These are phyloP conservation scores for Drepana arcuata DNA, from an alignment of 1,140 invertebrate genomes.

Conservation along the genomic window DNA sequence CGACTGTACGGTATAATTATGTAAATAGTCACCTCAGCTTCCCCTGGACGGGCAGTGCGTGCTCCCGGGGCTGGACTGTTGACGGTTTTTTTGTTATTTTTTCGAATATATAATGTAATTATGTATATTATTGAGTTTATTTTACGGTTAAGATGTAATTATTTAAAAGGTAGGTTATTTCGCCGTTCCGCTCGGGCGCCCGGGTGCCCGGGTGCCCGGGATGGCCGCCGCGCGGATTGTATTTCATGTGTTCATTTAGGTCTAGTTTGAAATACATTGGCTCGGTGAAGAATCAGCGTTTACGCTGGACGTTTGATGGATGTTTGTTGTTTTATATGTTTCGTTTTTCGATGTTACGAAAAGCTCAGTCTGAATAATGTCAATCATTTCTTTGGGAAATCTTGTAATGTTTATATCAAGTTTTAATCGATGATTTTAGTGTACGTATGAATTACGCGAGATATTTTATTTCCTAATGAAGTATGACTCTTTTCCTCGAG, in stretches of 20 bases:
- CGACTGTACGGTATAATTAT: conserved; percentile 16
- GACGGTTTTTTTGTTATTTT: conserved; percentile 51
- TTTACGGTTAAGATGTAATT: conserved; percentile 66
- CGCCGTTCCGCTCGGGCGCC: conserved; percentile 30
- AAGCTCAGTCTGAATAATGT: conserved; percentile 66
- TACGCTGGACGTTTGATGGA: conserved; percentile 46
- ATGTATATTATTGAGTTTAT: conserved; percentile 70
- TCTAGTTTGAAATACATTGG: conserved; percentile 51
- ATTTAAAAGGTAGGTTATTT: conserved; percentile 51
- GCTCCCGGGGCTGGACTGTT: too few species aligned
- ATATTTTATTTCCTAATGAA: too few species aligned
- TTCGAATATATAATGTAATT: conserved; percentile 70
- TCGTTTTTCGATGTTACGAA: conserved; percentile 53
- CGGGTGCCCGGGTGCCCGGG: not conserved
- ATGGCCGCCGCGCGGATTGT: conserved; percentile 41
- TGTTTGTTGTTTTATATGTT: conserved; percentile 65
- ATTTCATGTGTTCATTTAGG: conserved; percentile 70
- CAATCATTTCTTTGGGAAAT: conserved; percentile 61
- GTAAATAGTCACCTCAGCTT: conserved; percentile 16
- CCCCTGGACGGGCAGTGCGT: too few species aligned
- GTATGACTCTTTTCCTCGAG: too few species aligned
- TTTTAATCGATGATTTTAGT: too few species aligned
- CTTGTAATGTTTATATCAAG: too few species aligned
- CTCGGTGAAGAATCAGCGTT: conserved; percentile 38
- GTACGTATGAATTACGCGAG: too few species aligned